phyloP scores from a whole-genome alignment of 2,797 vertebrate species.

The Corythornis leucogaster region DNA sequence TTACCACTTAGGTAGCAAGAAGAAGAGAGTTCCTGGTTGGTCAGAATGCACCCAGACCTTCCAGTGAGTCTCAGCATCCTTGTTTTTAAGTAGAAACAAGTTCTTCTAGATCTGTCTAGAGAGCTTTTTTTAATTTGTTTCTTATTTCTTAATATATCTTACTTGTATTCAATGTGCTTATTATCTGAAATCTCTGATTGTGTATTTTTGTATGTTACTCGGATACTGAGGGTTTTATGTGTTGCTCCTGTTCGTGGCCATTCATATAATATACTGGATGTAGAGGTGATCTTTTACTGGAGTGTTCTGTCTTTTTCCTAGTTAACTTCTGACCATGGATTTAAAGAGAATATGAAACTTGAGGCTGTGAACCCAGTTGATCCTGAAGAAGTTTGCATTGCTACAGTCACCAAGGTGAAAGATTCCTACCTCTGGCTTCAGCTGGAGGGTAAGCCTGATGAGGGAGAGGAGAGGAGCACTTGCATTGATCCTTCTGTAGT shows the following conservation, averaged over 20 bases:
- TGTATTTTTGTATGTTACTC: background rate
- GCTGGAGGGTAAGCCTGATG: constrained; percentile 87
- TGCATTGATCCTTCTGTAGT: background rate
- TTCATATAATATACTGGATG: background rate
- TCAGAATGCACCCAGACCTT: background rate
- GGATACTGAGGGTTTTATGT: background rate
- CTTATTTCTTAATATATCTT: background rate
- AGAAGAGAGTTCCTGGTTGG: constrained; percentile 2
- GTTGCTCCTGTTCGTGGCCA: background rate
- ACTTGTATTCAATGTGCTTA: background rate
- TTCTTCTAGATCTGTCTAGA: background rate
- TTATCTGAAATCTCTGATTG: background rate
- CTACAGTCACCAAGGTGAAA: constrained; percentile 89
- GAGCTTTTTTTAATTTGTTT: background rate
- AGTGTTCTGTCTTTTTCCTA: constrained; percentile 38
- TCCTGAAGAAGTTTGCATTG: constrained; percentile 93
- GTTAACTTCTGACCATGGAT: constrained; percentile 86
- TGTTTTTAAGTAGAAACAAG: background rate
- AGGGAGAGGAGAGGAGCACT: background rate
- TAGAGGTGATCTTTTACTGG: background rate
- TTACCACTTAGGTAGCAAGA: background rate
- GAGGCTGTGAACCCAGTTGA: constrained; percentile 93
- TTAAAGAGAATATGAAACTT: constrained; percentile 96
- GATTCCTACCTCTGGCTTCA: constrained; percentile 93
- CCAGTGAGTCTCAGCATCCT: background rate